phyloP scores from a whole-genome alignment of 1,140 invertebrate genomes.

The Paraescarpia echinospica region DNA sequence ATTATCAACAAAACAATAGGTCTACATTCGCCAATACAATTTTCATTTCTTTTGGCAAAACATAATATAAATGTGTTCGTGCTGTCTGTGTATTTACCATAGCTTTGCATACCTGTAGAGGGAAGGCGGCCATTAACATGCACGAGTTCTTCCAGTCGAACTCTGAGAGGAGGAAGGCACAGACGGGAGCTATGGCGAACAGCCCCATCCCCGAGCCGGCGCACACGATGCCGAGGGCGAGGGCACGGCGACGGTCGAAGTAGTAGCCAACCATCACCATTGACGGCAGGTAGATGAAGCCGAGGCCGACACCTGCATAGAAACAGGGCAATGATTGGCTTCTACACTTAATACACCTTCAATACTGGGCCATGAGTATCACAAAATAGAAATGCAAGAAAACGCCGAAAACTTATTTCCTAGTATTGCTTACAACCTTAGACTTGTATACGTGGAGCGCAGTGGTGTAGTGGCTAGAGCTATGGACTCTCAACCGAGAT shows the following conservation, averaged over 20 bases:
- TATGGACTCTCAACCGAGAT: too few relatives aligned
- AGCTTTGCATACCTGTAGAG: constrained; percentile 61
- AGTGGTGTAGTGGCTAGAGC: too few relatives aligned
- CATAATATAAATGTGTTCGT: too few relatives aligned
- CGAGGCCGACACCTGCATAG: constrained; percentile 35
- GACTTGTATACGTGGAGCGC: too few relatives aligned
- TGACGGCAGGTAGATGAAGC: constrained; percentile 29
- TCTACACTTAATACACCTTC: constrained; percentile 4
- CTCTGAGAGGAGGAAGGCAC: constrained; percentile 65
- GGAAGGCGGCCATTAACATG: constrained; percentile 85
- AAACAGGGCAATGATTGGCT: constrained; percentile 10
- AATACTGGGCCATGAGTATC: too few relatives aligned
- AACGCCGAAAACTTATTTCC: too few relatives aligned
- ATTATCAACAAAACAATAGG: too few relatives aligned
- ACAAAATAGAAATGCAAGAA: too few relatives aligned
- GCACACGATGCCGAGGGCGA: constrained; percentile 88
- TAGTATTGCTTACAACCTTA: too few relatives aligned
- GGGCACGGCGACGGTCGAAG: constrained; percentile 83
- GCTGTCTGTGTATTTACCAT: too few relatives aligned
- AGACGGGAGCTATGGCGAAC: constrained; percentile 71
- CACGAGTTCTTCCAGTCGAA: constrained; percentile 76
- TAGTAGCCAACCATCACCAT: constrained; percentile 73
- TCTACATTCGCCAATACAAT: too few relatives aligned
- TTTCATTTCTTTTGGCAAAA: too few relatives aligned
- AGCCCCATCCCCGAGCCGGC: constrained; percentile 88